phyloP scores from a whole-genome alignment of 2,888 invertebrate species.

The Catocala sponsa region DNA sequence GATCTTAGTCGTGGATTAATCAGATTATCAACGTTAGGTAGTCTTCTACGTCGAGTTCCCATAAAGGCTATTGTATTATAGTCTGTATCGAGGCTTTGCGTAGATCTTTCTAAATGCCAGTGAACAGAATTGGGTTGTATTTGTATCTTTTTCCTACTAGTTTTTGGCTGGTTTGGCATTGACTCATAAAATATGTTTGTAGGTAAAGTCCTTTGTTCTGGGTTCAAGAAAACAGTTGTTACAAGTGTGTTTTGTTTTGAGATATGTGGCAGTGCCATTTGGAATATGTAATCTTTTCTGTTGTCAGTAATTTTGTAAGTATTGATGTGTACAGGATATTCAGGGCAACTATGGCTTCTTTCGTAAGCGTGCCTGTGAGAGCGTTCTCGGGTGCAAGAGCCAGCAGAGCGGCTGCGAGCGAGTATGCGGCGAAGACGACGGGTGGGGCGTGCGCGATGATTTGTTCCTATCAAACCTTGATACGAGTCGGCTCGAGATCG shows the following conservation, averaged over 20 bases:
- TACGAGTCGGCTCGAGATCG: constrained; percentile 46
- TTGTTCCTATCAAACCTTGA: constrained; percentile 24
- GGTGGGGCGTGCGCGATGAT: constrained; percentile 57
- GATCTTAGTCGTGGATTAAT: constrained; percentile 43
- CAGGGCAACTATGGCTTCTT: constrained; percentile 74
- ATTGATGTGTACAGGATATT: constrained; percentile 65
- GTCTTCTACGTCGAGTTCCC: constrained; percentile 44
- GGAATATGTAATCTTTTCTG: constrained; percentile 65
- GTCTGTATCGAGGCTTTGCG: constrained; percentile 36
- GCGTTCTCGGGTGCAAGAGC: constrained; percentile 63
- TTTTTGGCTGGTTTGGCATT: constrained; percentile 28
- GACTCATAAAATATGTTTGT: constrained; percentile 49
- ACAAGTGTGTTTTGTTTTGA: constrained; percentile 29
- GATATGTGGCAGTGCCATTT: constrained; percentile 54
- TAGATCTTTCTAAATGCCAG: constrained; percentile 20
- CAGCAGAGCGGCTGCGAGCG: constrained; percentile 74
- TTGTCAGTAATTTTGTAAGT: constrained; percentile 72
- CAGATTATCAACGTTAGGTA: constrained; percentile 58
- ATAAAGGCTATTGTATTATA: constrained; percentile 35
- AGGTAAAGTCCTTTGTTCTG: constrained; percentile 45
- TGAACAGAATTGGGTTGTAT: constrained; percentile 19
- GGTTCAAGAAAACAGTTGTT: constrained; percentile 38
- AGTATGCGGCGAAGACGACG: constrained; percentile 66
- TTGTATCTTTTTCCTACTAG: constrained; percentile 33
- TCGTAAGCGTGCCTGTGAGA: constrained; percentile 64